A percentile compares a stretch with the other conserved stretches of the same genome.
phyloP scores from a whole-genome alignment of 2,113 vertebrate genomes.

The Psettodes erumei region DNA sequence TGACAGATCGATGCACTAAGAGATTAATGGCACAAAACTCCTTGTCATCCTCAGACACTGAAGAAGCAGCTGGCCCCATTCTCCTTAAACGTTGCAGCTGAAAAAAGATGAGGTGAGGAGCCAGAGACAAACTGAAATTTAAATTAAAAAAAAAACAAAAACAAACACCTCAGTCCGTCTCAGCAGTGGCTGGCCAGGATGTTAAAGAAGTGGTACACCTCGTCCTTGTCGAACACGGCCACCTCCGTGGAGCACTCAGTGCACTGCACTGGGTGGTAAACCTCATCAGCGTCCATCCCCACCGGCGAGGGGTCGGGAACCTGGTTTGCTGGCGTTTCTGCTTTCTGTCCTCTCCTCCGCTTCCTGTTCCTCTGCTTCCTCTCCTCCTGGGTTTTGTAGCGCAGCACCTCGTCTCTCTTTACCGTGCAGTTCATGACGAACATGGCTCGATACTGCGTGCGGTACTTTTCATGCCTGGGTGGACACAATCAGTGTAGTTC shows the following conservation, averaged over 20 bases:
- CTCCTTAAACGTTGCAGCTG: background rate
- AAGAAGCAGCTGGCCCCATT: background rate
- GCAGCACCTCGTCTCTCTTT: slow-evolving; percentile 89
- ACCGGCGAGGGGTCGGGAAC: slow-evolving; percentile 53
- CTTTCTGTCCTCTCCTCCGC: slow-evolving; percentile 38
- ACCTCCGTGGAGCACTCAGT: slow-evolving; percentile 94
- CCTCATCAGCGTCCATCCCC: slow-evolving; percentile 84
- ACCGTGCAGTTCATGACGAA: slow-evolving; percentile 98
- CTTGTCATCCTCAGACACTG: too few species aligned
- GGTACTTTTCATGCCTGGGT: slow-evolving; percentile 93
- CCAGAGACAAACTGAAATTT: background rate
- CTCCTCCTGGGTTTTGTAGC: slow-evolving; percentile 82
- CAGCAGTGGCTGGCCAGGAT: slow-evolving; percentile 93
- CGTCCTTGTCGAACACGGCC: slow-evolving; percentile 94
- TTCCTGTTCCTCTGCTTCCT: slow-evolving; percentile 69
- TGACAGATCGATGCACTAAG: background rate
- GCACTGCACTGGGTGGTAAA: slow-evolving; percentile 93
- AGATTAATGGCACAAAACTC: too few species aligned
- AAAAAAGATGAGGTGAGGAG: background rate
- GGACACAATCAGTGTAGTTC: background rate
- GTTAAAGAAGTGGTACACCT: slow-evolving; percentile 98
- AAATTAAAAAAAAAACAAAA: background rate
- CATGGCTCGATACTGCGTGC: slow-evolving; percentile 97
- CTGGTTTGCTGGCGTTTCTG: slow-evolving; percentile 11
- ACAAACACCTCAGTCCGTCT: slow-evolving; percentile 44